Percentiles rank a stretch among this genome's conserved stretches.
phyloP scores from a whole-genome alignment of 2,113 vertebrate genomes.

The Phrynosoma platyrhinos region DNA sequence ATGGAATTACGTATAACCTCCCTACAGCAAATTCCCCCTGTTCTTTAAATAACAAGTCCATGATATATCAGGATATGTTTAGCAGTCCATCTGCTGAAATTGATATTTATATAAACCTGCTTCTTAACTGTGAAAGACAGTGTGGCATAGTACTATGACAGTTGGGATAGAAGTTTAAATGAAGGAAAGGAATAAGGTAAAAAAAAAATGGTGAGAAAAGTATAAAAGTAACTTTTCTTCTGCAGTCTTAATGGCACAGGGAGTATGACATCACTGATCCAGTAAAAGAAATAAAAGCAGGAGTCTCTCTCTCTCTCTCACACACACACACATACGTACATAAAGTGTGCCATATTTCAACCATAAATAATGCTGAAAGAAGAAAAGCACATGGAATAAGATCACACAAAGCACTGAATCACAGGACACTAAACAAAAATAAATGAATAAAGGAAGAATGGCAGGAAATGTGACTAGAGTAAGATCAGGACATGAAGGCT shows the following conservation, averaged over 20 bases:
- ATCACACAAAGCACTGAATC: not conserved
- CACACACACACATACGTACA: not conserved
- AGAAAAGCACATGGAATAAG: not conserved
- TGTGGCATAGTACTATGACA: no score
- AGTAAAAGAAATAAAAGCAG: not conserved
- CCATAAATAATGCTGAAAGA: not conserved
- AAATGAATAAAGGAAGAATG: slow-evolving; percentile 14
- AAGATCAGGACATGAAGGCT: not conserved
- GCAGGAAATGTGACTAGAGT: not conserved
- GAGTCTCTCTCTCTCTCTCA: not conserved
- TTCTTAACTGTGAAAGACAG: not conserved
- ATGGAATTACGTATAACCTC: not conserved
- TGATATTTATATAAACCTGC: not conserved
- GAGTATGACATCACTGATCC: not conserved
- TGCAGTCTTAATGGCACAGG: not conserved
- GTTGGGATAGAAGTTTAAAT: not conserved
- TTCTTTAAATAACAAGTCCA: not conserved
- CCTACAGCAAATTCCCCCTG: not conserved
- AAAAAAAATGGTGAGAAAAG: not conserved
- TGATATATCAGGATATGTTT: not conserved
- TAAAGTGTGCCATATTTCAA: not conserved
- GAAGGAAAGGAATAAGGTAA: not conserved
- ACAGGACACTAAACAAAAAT: not conserved
- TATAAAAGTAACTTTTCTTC: not conserved
- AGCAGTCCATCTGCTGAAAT: not conserved